Conservation (phyloP, 2,113 vertebrate species). For the Choloepus hoffmanni region DNA sequence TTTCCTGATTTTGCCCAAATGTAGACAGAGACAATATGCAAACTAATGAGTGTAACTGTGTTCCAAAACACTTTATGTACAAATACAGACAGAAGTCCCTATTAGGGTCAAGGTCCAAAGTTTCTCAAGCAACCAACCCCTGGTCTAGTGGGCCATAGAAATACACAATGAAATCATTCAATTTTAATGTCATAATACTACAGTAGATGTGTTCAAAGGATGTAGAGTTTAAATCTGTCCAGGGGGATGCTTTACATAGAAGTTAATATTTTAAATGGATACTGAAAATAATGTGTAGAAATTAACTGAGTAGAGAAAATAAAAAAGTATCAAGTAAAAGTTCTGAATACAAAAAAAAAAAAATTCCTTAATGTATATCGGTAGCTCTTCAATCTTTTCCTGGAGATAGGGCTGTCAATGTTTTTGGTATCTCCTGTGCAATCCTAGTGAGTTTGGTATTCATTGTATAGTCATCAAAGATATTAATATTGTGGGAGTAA, state of each 20-base stretch:
- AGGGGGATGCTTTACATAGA: neutral
- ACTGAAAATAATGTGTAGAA: neutral
- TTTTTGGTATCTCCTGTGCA: neutral
- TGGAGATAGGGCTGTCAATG: neutral
- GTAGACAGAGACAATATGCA: neutral
- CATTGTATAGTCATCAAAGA: neutral
- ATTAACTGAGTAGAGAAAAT: slow-evolving; percentile 35
- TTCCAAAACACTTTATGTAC: neutral
- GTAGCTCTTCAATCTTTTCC: neutral
- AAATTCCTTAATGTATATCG: neutral
- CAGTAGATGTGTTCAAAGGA: neutral
- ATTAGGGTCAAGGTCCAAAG: neutral
- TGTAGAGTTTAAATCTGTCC: neutral
- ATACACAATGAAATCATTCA: neutral
- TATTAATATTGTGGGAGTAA: neutral
- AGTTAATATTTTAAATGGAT: neutral
- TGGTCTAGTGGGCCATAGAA: neutral
- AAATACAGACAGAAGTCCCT: neutral
- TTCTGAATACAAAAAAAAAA: neutral
- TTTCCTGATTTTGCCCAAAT: neutral
- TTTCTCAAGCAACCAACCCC: neutral
- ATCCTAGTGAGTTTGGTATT: neutral
- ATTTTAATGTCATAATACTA: neutral
- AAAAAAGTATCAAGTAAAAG: neutral
- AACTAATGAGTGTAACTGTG: neutral